Evolutionary conservation across 2,113 vertebrate genomes (phyloP).

Genomic region (Xiphophorus couchianus): DNA sequence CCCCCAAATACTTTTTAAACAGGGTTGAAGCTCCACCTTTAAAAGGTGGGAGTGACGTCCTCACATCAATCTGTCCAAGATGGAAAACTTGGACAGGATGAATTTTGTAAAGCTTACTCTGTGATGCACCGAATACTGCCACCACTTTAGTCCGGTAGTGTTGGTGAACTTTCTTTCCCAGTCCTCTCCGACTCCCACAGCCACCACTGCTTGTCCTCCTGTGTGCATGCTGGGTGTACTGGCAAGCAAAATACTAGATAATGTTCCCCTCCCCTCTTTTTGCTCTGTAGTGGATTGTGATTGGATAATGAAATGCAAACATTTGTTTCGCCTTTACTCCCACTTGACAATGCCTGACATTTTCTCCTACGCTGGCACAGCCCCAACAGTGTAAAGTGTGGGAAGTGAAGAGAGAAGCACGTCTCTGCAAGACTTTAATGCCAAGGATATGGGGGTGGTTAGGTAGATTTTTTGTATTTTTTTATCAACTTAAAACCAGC

Average conservation of each 20-base stretch:
- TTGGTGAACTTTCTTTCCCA: slow-evolving; percentile 25
- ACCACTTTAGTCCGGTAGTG: slow-evolving; percentile 13
- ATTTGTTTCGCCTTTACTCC: slow-evolving; percentile 68
- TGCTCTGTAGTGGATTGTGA: slow-evolving; percentile 47
- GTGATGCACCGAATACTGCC: not conserved
- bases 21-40: not conserved
- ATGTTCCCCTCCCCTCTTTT: slow-evolving; percentile 36
- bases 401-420: slow-evolving; percentile 66
- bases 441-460: slow-evolving; percentile 51
- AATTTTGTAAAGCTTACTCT: slow-evolving; percentile 14
- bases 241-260: slow-evolving; percentile 46
- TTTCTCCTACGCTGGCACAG: slow-evolving; percentile 58
- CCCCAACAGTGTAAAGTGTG: slow-evolving; percentile 60
- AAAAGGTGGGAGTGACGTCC: not conserved
- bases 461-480: slow-evolving; percentile 22
- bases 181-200: slow-evolving; percentile 27
- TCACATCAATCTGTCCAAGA: slow-evolving; percentile 7
- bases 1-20: not conserved
- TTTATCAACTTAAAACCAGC: slow-evolving; percentile 46
- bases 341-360: slow-evolving; percentile 66
- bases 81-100: not conserved
- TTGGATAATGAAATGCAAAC: slow-evolving; percentile 63
- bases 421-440: slow-evolving; percentile 54
- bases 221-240: slow-evolving; percentile 42
- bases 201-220: slow-evolving; percentile 31